Base-by-base conservation (phyloP, 2,888 invertebrate species). In the Amphipyra tragopoginis region DNA sequence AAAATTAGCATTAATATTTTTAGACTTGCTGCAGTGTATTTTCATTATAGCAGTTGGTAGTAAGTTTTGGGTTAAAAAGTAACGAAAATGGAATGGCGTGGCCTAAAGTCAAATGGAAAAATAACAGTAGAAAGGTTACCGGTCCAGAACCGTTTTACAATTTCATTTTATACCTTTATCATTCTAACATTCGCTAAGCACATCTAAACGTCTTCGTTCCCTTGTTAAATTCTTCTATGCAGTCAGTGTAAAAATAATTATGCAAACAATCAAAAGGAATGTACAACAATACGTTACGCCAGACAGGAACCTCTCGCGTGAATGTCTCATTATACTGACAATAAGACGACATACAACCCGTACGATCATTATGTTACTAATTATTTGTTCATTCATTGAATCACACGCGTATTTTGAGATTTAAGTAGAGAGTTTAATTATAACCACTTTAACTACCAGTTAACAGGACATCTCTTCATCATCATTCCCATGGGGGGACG, bases 251-350 rank as follows among this genome's bases (percentile, higher is more conserved):
- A 69, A 69, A 57, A 64, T 69, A 70, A 69, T 58, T 54, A 58
- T 63, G 40, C 63, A 54, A 47, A 54, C 44, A 58, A 57, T 40
- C 47, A 64, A 62, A 54, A 48, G 21, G 50, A 51, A 64, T 58
- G 57, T 57, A 70, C 15, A 63, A 69, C 53, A 70, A 70, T 69
- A 36, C 47, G 26, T 58, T 34, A 29, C 34, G 57, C 34, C 64
- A 70, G 57, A 48, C 70, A 54, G 53, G 39, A 54, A 54, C 53
- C 57, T 14, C 43, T 36, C 54, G 15, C 62, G 55, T 51, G 44
- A 56, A 62, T 55, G 48, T 62, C 69, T 68, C 68, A 68, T 69
- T 70, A 64, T 48, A 39, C 39, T 57, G 49, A 70, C 70, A 70
- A 70, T 64, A 63, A 58, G 38, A 54, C 47, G 9, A 47, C 68